A percentile compares a stretch with the other conserved stretches of the same genome.
These are phyloP conservation scores for Pyrgus malvae DNA, from an alignment of 2,888 invertebrate genomes.

Conservation along the genomic window DNA sequence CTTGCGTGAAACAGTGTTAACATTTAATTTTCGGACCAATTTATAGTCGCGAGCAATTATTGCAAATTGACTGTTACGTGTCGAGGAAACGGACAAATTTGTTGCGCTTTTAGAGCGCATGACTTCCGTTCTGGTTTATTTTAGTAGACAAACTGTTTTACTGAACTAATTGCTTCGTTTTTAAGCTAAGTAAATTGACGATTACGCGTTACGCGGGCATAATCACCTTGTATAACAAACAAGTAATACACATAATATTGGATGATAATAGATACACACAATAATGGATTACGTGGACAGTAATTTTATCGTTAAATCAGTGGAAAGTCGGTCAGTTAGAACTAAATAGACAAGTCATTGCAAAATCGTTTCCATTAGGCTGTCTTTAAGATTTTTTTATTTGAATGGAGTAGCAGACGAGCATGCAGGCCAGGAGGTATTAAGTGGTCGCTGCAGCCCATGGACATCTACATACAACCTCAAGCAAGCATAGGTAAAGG, in stretches of 20 bases:
- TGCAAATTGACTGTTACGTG: constrained; percentile 26
- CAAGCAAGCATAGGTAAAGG: too few species aligned
- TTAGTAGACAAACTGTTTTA: constrained; percentile 2
- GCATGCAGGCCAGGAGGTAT: too few species aligned
- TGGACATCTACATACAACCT: too few species aligned
- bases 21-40: too few species aligned
- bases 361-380: too few species aligned
- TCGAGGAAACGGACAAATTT: constrained; percentile 21
- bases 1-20: constrained; percentile 32
- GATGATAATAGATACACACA: too few species aligned
- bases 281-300: neutral
- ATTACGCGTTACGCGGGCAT: constrained; percentile 1
- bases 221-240: constrained; percentile 1
- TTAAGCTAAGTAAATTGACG: constrained; percentile 13
- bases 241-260: neutral
- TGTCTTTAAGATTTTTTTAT: too few species aligned
- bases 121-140: constrained; percentile 17
- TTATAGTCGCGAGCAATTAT: constrained; percentile 33
- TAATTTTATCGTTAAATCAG: neutral
- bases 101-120: constrained; percentile 17
- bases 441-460: too few species aligned
- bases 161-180: constrained; percentile 8
- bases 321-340: neutral
- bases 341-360: neutral
- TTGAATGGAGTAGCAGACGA: too few species aligned